Base-by-base conservation (phyloP, 2,113 vertebrate genomes). In the Misgurnus mizolepis region DNA sequence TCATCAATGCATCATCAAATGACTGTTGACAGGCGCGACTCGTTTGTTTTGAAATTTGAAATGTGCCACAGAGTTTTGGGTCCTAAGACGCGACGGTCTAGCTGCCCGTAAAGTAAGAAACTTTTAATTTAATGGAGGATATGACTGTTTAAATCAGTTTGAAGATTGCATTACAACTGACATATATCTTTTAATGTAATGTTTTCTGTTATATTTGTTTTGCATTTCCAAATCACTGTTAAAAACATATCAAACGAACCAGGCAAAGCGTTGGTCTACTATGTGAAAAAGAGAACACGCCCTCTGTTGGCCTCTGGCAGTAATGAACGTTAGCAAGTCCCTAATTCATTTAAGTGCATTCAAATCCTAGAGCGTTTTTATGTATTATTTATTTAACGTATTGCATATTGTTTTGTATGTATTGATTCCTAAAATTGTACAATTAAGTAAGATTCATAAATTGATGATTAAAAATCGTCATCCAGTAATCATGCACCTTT, bases 1-100 rank as follows among this genome's bases (percentile, higher is more conserved):
- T 67, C 11, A 14, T 67, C 11, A 14, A 10, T 40, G 34, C 27
- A 17, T 39, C 17, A 12, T 6, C 34, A 1, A 12, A 66, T 11
- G 3, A 27, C 66, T 65, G 15, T 66, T 66, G 34, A 76, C 74
- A 66, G 14, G 27, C 47, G 47, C 15, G 62, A 76, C 9, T 3
- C 47, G 62, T 41, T 90, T 93, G 90, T 93, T 94, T 92, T 90
- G 90, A 94, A 85, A 82, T 93, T 94, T 92, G 90, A 92, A 93
- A 87, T 85, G 41, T 43, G 67, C 82, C 72, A 80, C 61, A n/a
- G 12, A 60, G 40, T 6, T 9, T 41, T 9, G 82, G 92, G 88
- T 87, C 91, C 89, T 84, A 17, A 39, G 0, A 10, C 12, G 43
- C 43, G 17, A 10, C 9, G 17, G 7, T n/a, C 40, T 18, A 39